Conservation (phyloP, 2,113 vertebrate genomes). For the Urocitellus parryii region DNA sequence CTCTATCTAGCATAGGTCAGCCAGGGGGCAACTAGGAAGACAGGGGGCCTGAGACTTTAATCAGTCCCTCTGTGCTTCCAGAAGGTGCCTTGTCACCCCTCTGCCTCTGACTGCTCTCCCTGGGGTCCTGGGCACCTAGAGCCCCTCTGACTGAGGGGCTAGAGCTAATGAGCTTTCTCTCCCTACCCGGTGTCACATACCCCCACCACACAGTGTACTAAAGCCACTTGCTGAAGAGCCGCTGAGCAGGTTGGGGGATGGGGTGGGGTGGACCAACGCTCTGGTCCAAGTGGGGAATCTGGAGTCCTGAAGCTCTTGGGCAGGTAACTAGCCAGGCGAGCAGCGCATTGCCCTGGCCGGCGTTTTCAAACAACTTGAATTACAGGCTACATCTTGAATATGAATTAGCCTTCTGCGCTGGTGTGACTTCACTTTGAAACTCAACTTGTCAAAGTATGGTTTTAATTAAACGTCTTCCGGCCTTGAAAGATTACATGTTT, state of each 20-base stretch:
- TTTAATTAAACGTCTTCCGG: constrained; percentile 89
- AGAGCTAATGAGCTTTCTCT: background rate
- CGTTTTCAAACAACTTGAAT: constrained; percentile 83
- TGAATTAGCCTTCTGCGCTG: constrained; percentile 84
- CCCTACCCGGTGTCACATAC: too few relatives aligned
- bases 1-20: background rate
- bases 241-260: background rate
- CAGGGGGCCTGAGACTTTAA: too few relatives aligned
- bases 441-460: constrained; percentile 85
- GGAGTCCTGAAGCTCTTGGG: background rate
- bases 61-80: background rate
- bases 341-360: background rate
- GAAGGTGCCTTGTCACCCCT: background rate
- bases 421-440: constrained; percentile 84
- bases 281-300: background rate
- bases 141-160: rapidly evolving
- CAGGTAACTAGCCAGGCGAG: background rate
- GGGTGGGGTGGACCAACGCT: background rate
- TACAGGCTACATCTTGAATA: constrained; percentile 83
- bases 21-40: background rate
- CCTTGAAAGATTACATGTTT: constrained; percentile 88
- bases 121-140: background rate
- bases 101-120: background rate
- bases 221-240: background rate
- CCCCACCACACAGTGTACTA: background rate